Evolutionary conservation across 2,113 vertebrate species (phyloP).

Genomic region (Turnix velox): DNA sequence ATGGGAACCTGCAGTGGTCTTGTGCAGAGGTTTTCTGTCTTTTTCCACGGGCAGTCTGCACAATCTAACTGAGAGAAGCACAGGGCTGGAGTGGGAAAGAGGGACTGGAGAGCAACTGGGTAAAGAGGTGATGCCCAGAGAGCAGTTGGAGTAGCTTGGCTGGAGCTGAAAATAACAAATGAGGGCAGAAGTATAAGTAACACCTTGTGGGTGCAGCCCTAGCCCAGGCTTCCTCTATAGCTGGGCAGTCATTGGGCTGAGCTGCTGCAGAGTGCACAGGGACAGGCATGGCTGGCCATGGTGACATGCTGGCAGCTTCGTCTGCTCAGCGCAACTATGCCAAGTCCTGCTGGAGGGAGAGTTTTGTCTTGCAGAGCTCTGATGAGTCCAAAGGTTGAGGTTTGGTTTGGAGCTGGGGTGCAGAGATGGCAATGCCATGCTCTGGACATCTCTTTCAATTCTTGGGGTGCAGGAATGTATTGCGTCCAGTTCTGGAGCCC

Average conservation of each 20-base stretch:
- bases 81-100: background rate
- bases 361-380: background rate
- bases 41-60: background rate
- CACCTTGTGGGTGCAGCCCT: background rate
- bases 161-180: background rate
- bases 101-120: background rate
- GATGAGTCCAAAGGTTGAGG: fast-evolving
- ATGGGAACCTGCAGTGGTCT: background rate
- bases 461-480: background rate
- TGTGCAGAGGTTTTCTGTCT: background rate
- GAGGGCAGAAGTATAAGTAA: background rate
- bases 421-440: background rate
- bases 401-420: background rate
- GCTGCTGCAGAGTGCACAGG: fast-evolving
- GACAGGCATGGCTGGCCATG: background rate
- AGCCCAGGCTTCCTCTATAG: background rate
- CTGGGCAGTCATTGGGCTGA: fast-evolving
- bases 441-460: background rate
- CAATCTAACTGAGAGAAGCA: background rate
- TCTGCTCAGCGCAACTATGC: fast-evolving
- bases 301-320: background rate
- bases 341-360: fast-evolving
- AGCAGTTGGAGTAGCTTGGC: background rate
- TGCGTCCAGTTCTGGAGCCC: too few relatives aligned
- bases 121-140: background rate